Evolutionary conservation across 1,140 invertebrate genomes (phyloP), one percentile per base, ranked within the genome.

Genomic region (Dendroctonus ponderosae): DNA sequence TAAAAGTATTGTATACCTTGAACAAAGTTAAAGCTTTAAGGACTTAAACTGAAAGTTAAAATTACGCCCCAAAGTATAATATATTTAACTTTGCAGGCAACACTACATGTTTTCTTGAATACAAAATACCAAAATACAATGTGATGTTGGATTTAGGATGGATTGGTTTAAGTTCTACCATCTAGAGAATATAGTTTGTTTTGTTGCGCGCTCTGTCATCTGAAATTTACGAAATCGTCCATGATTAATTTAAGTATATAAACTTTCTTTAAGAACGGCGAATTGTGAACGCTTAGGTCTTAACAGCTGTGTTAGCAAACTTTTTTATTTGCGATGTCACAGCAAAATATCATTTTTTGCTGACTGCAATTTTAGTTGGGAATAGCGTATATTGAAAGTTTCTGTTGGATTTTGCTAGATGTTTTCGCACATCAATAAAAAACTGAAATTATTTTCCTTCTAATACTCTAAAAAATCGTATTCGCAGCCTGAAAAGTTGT

Each of bases 71-170:
- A 57, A 58, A 39, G 63, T 26, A 44, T 54, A 66, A 66, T 66
- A 66, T 66, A 66, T 66, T 66, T 66, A 66, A 66, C 63, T 66
- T 66, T 66, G 38, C 58, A 57, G 58, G 56, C 14, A 56, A 59
- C 53, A 57, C 26, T 66, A 66, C 63, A 66, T 66, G 63, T 66
- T 66, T 66, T 58, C 63, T 48, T 66, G 63, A 66, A 66, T 66
- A 58, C 54, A 26, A 66, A 66, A 66, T 66, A 58, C 39, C 63
- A 44, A 58, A 56, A 66, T 66, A 66, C 57, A 66, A 51, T 66
- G 63, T 54, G 39, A 50, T 58, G 63, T 56, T 56, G 44, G 57
- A 26, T 40, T 56, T 39, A 58, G 58, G 63, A 66, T 66, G 54
- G 54, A 66, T 66, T 66, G 54, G 53, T 39, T 49, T 58, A 66